Base-by-base conservation (phyloP, 2,113 vertebrate species). In the Atrichornis clamosus region DNA sequence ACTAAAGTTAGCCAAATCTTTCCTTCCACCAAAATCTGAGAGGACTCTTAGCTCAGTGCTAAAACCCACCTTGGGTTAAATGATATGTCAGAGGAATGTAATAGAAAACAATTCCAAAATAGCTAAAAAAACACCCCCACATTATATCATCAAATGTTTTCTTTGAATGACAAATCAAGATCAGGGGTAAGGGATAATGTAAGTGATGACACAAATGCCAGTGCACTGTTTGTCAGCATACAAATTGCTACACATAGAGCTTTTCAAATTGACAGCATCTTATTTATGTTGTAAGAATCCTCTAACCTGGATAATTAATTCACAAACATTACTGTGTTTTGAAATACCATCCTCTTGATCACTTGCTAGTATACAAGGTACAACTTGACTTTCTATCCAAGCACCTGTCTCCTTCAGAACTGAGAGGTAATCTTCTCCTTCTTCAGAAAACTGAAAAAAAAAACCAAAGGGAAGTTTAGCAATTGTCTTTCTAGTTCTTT, bases 301-400 rank as follows among this genome's bases (percentile, higher is more conserved):
- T 80, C 98, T 98, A 88, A 99, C 99, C 98, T 99, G 98, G 41
- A 98, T 97, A 28, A 98, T 98, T 70, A 98, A 96, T 85, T 97
- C 97, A 63, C 98, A 98, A 89, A 98, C 68, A 10, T 85, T 93
- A 64, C 59, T 96, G 18, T 90, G 89, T 68, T 97, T 97, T 53
- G 95, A 95, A 52, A 73, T 82, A 59, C 8, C 95, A 93, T 55
- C 96, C 12, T 96, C 92, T 91, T 93, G 94, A 86, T 94, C 95
- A 37, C 85, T 94, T 93, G 83, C 79, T 3, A 69, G 46, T 86
- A 99, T 79, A 89, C 97, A 97, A 92, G 98, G 98, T 41, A 99
- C 78, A 91, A 99, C 95, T 78, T 96, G 88, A 88, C 97, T 98
- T 88, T 98, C 97, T 52, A 99, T 88, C 99, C 99, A 99, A 89